Base-by-base conservation (phyloP, 2,888 invertebrate genomes). In the Lasioglossum pauxillum region DNA sequence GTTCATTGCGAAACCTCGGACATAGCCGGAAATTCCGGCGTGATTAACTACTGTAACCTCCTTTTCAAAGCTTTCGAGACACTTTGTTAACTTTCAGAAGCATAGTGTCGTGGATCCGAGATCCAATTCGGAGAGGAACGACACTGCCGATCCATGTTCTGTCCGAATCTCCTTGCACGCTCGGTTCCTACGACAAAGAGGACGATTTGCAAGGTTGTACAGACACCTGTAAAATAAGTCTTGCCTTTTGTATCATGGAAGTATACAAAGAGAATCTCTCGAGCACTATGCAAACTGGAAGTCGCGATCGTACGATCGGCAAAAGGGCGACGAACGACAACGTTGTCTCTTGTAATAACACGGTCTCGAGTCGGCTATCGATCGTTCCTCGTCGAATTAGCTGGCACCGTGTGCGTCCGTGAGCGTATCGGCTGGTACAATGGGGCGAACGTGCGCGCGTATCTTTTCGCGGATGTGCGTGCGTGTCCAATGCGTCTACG, bases 301-400 rank as follows among this genome's bases (percentile, higher is more conserved):
- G 84, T 84, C 79, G 67, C 27, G 75, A 67, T 31, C 31, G n/a
- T 16, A 57, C 46, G 67, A 23, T 35, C 14, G 16, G 27, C n/a
- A 53, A 16, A n/a, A 78, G 60, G 69, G 23, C 35, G 78, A 53
- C 57, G 64, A 77, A 78, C 80, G 79, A 79, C 75, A 71, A 82
- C 82, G 90, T 91, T 91, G 89, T 91, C 89, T 84, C 90, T 88
- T 44, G 87, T 89, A 91, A 90, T 90, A 91, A 91, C 91, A 90
- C 90, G 86, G 85, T 89, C 89, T 90, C 81, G 80, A 86, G 86
- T 82, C 80, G 67, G 74, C 76, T 89, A 91, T 91, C 91, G 91
- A 91, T 91, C 86, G 84, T 75, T 38, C 78, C 80, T 78, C 83
- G 79, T 64, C 80, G 89, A 89, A 91, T 91, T 90, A 90, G 86